Conservation (phyloP, 2,113 vertebrate species). For the Onychostoma macrolepis region DNA sequence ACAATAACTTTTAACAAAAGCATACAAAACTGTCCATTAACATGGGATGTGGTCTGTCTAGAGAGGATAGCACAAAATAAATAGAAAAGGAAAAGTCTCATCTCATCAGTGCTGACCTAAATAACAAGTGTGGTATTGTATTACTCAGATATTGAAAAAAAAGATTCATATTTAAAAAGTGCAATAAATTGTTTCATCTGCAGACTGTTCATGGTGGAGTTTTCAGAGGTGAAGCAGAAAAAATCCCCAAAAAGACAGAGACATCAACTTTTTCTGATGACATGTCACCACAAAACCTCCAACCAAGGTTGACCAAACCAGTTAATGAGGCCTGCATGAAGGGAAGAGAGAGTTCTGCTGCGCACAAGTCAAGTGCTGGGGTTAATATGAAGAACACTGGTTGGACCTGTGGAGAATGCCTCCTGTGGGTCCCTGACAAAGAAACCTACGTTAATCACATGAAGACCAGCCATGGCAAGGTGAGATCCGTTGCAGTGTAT, state of each 20-base stretch:
- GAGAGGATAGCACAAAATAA: background rate
- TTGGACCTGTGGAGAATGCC: conserved; percentile 92
- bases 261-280: conserved; percentile 58
- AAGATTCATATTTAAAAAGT: background rate
- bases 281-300: conserved; percentile 47
- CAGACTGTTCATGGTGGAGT: conserved; percentile 84
- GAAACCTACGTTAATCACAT: conserved; percentile 90
- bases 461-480: conserved; percentile 90
- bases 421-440: conserved; percentile 87
- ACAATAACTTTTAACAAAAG: background rate
- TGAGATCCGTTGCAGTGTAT: conserved; percentile 61
- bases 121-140: background rate
- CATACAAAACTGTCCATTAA: background rate
- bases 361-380: conserved; percentile 69
- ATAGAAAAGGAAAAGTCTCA: background rate
- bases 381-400: conserved; percentile 78
- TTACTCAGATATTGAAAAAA: background rate
- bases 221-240: conserved; percentile 74
- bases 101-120: background rate
- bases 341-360: conserved; percentile 64
- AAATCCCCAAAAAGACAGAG: conserved; percentile 67
- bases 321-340: conserved; percentile 53
- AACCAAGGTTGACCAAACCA: conserved; percentile 59
- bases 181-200: conserved; percentile 4
- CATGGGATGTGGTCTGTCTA: background rate